Percentiles rank a stretch among this genome's conserved stretches.
phyloP scores from a whole-genome alignment of 2,888 invertebrate species.

The Pteria penguin region DNA sequence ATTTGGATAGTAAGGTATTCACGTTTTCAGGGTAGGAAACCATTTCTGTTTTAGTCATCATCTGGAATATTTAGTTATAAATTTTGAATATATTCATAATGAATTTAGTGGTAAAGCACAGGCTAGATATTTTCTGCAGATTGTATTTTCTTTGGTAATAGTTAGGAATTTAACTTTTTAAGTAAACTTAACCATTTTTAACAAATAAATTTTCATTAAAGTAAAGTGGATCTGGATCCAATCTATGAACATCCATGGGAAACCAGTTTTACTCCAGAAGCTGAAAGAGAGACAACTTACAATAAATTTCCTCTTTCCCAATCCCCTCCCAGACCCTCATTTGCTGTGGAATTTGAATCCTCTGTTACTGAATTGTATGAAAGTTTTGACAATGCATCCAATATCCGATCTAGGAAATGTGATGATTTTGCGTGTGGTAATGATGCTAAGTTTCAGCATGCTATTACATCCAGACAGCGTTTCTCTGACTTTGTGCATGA shows the following conservation, averaged over 20 bases:
- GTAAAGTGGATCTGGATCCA: not conserved
- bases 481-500: not conserved
- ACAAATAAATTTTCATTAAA: not conserved
- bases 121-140: too few relatives aligned
- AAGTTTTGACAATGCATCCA: not conserved
- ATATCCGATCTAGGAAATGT: not conserved
- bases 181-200: too few relatives aligned
- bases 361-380: not conserved
- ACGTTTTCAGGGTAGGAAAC: too few relatives aligned
- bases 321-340: not conserved
- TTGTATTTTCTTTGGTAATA: too few relatives aligned
- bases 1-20: too few relatives aligned
- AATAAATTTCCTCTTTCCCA: not conserved
- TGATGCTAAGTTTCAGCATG: not conserved
- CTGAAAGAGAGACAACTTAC: not conserved
- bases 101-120: too few relatives aligned
- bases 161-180: too few relatives aligned
- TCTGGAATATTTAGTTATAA: too few relatives aligned
- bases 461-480: not conserved
- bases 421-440: not conserved
- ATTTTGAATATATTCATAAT: too few relatives aligned
- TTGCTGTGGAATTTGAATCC: not conserved
- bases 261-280: not conserved
- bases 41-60: too few relatives aligned
- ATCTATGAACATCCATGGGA: not conserved